Evolutionary conservation across 2,113 vertebrate species (phyloP).

Genomic region (Bubo blakistoni): DNA sequence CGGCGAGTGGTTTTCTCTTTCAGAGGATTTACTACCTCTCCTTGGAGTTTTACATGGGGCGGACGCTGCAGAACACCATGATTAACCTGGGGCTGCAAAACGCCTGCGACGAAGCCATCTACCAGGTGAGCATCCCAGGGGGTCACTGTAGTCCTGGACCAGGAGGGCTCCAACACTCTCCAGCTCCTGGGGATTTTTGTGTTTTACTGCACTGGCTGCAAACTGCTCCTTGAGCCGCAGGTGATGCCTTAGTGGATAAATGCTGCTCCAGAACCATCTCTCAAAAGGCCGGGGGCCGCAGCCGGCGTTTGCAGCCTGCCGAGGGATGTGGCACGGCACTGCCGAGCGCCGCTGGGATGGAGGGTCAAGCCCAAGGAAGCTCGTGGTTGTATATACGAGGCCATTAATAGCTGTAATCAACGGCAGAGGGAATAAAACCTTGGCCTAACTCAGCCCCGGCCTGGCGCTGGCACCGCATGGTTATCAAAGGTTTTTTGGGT

Average conservation of each 20-base stretch:
- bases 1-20: background rate
- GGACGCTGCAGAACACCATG: conserved; percentile 95
- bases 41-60: conserved; percentile 96
- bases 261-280: background rate
- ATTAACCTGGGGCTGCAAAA: conserved; percentile 96
- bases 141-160: accelerated
- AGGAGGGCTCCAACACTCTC: accelerated
- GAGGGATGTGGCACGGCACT: background rate
- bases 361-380: background rate
- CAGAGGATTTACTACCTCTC: conserved; percentile 96
- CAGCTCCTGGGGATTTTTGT: accelerated
- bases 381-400: background rate
- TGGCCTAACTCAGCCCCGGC: background rate
- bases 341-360: background rate
- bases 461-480: background rate
- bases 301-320: background rate
- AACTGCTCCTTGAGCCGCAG: accelerated
- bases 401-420: accelerated
- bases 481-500: background rate
- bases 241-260: background rate
- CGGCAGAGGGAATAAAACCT: background rate
- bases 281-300: background rate
- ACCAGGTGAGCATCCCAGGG: conserved; percentile 79
- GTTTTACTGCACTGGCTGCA: background rate
- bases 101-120: conserved; percentile 92